These are phyloP conservation scores for Morinoia aosen DNA, from an alignment of 2,888 invertebrate species.

Conservation along the genomic window DNA sequence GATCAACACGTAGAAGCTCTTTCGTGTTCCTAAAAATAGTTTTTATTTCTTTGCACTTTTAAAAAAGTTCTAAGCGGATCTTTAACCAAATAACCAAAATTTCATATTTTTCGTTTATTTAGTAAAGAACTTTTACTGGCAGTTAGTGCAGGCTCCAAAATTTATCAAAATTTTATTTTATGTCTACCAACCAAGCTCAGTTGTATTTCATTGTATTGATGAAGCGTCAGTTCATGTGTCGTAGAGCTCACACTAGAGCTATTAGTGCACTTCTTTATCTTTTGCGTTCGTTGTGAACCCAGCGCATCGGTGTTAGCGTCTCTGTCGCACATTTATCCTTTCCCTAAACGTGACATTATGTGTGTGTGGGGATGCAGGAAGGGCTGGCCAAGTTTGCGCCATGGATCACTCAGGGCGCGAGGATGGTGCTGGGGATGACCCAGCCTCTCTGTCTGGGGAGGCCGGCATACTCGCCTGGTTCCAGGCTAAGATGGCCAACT, in stretches of 20 bases:
- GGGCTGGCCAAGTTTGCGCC: background rate
- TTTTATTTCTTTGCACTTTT: background rate
- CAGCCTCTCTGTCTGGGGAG: conserved; percentile 20
- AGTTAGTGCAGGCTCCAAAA: background rate
- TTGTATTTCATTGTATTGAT: background rate
- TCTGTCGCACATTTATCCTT: background rate
- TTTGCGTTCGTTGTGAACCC: background rate
- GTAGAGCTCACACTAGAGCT: background rate
- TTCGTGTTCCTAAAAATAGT: background rate
- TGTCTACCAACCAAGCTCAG: background rate
- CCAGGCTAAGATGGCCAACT: conserved; percentile 65
- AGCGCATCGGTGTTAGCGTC: background rate
- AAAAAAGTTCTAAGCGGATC: background rate
- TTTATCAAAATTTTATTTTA: background rate
- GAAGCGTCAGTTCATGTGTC: background rate
- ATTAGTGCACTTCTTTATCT: background rate
- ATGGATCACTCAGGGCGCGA: conserved; percentile 36
- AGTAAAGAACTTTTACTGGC: background rate
- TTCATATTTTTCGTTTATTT: background rate
- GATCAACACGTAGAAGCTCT: background rate
- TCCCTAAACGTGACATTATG: background rate
- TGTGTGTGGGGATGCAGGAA: conserved; percentile 25
- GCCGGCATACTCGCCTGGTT: conserved; percentile 66
- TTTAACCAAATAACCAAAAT: background rate
- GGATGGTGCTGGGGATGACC: conserved; percentile 9